Base-by-base conservation (phyloP, 2,113 vertebrate genomes). In the Centropus unirufus region DNA sequence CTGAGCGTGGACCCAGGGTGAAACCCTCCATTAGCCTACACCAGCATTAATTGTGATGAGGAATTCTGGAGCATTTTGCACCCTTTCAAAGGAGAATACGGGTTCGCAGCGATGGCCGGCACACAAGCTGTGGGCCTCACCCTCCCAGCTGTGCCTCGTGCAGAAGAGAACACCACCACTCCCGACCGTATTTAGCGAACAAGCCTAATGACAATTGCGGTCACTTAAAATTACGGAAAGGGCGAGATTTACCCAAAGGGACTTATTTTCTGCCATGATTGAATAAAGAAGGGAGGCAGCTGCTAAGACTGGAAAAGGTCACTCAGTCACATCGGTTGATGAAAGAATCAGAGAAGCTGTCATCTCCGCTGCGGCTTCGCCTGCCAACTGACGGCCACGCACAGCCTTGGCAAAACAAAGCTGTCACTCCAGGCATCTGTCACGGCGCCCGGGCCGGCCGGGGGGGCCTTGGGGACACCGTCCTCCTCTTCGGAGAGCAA, bases 311-410 rank as follows among this genome's bases (percentile, higher is more conserved):
- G 94, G 85, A 90, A 98, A 98, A 98, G 98, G 98, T 98, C 98
- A 98, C 89, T 93, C 87, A 92, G 94, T 98, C 97, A 96, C 90
- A 94, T 98, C 62, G 55, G 94, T 81, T 97, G 94, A 97, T 97
- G 97, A 97, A 95, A 96, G 95, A 97, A 97, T 96, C 95, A 89
- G 97, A 97, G 97, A 95, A 97, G 97, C 98, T 98, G 98, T 98
- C 98, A 98, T 92, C 83, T 91, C 87, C 8, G 64, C 81, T 44
- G 30, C 90, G 67, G 95, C 89, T 87, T 47, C 54, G 94, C 96
- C 95, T 84, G 92, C 89, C 90, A 97, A 98, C 96, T 95, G 88
- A 87, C 90, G 87, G 86, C 51, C 57, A 87, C 96, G 96, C 78
- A 61, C 91, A 91, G 94, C 96, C 92, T 91, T 95, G 94, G 97